These are phyloP conservation scores for Drosophila mauritiana DNA, from an alignment of 1,140 invertebrate species.

Conservation along the genomic window DNA sequence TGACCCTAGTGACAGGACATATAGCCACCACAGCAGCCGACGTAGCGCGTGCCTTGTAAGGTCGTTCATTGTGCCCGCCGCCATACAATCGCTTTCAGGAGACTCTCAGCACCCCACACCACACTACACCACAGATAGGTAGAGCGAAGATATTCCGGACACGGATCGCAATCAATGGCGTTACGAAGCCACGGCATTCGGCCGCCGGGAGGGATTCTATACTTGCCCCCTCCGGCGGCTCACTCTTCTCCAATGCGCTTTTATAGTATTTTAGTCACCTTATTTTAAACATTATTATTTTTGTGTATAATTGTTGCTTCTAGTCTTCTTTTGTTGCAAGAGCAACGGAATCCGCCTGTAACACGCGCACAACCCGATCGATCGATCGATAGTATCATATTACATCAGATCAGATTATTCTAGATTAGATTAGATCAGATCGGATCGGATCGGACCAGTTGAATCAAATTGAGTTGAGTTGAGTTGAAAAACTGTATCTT, in stretches of 20 bases:
- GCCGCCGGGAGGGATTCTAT: constrained; percentile 54
- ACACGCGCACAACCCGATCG: constrained; percentile 57
- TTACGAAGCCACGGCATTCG: constrained; percentile 71
- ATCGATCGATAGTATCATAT: constrained; percentile 32
- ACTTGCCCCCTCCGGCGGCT: constrained; percentile 32
- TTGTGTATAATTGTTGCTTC: constrained; percentile 84
- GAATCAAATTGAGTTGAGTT: constrained; percentile 48
- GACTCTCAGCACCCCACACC: constrained; percentile 57
- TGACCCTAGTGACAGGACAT: constrained; percentile 33
- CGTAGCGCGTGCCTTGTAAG: constrained; percentile 73
- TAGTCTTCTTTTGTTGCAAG: constrained; percentile 85
- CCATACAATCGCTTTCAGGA: constrained; percentile 72
- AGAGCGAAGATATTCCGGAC: constrained; percentile 38
- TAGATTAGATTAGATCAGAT: constrained; percentile 39
- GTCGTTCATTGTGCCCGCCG: constrained; percentile 68
- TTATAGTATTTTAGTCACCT: constrained; percentile 82
- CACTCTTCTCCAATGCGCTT: constrained; percentile 78
- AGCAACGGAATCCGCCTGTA: constrained; percentile 77
- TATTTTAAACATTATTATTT: constrained; percentile 83
- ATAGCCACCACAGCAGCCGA: constrained; percentile 23
- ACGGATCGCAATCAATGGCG: constrained; percentile 69
- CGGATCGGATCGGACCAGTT: constrained; percentile 45
- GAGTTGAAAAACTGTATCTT: constrained; percentile 63
- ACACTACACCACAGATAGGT: background rate
- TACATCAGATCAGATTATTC: constrained; percentile 14